Conservation (phyloP, 2,888 invertebrate species). For the Thysanoteuthis rhombus region DNA sequence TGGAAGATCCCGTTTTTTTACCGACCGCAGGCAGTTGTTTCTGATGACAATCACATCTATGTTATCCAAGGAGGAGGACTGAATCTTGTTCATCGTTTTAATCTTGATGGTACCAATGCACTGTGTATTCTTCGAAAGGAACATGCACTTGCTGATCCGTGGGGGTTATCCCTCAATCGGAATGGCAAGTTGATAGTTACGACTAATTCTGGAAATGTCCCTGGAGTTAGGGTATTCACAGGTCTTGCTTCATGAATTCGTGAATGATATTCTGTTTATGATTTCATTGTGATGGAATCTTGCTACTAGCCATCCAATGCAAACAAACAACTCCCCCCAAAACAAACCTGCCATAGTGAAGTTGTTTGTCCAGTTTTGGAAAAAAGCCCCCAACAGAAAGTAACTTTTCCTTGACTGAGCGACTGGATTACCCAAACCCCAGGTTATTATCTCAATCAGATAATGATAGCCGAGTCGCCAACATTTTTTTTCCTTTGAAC, state of each 20-base stretch:
- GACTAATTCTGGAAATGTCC: neutral
- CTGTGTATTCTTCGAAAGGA: neutral
- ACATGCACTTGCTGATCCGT: neutral
- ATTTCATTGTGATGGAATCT: neutral
- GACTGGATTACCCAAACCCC: too few species aligned
- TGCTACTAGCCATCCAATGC: neutral
- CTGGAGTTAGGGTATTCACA: neutral
- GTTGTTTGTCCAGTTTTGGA: too few species aligned
- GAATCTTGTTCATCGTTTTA: neutral
- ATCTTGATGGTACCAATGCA: neutral
- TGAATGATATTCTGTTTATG: neutral
- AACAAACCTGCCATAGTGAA: too few species aligned
- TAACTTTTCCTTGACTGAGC: too few species aligned
- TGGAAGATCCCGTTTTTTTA: constrained; percentile 24
- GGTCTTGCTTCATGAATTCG: neutral
- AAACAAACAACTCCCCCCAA: too few species aligned
- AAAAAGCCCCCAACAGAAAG: too few species aligned
- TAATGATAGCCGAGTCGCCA: too few species aligned
- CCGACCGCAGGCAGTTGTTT: neutral
- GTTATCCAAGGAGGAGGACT: neutral
- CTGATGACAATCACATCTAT: neutral
- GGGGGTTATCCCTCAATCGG: neutral
- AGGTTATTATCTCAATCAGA: too few species aligned
- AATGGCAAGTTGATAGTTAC: neutral
- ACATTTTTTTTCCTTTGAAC: too few species aligned